A percentile compares a stretch with the other conserved stretches of the same genome.
Evolutionary conservation across 2,888 invertebrate species (phyloP).

Genomic region (Drosophila borealis): DNA sequence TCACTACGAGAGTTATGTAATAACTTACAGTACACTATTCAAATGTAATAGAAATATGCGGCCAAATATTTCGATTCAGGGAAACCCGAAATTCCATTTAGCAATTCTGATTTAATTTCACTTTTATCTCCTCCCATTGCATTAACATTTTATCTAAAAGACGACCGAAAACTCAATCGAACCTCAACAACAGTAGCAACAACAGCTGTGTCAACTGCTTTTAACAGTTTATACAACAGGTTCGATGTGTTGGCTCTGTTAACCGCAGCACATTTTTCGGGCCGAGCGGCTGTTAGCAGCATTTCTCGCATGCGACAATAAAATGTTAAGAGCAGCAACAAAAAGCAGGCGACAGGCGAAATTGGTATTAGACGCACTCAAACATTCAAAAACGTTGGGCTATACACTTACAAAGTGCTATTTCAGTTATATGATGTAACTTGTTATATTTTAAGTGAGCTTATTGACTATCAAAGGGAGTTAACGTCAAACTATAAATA

Average conservation of each 20-base stretch:
- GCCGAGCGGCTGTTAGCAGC: conserved; percentile 22
- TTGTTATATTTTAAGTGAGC: background rate
- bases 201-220: conserved; percentile 14
- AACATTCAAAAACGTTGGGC: conserved; percentile 5
- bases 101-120: conserved; percentile 6
- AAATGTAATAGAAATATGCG: background rate
- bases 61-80: background rate
- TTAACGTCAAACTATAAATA: no score
- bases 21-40: background rate
- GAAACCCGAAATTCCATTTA: background rate
- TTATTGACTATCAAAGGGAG: no score
- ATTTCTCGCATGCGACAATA: conserved; percentile 68
- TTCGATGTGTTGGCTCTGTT: conserved; percentile 37
- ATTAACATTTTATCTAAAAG: conserved; percentile 30
- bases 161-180: background rate
- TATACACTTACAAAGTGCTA: background rate
- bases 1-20: no score
- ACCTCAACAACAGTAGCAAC: conserved; percentile 16
- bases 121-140: background rate
- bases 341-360: background rate
- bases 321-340: conserved; percentile 20
- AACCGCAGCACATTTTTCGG: conserved; percentile 12
- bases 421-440: background rate
- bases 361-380: conserved; percentile 10
- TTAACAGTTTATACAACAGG: conserved; percentile 59